Evolutionary conservation across 2,113 vertebrate species (phyloP).

Genomic region (Passer domesticus): DNA sequence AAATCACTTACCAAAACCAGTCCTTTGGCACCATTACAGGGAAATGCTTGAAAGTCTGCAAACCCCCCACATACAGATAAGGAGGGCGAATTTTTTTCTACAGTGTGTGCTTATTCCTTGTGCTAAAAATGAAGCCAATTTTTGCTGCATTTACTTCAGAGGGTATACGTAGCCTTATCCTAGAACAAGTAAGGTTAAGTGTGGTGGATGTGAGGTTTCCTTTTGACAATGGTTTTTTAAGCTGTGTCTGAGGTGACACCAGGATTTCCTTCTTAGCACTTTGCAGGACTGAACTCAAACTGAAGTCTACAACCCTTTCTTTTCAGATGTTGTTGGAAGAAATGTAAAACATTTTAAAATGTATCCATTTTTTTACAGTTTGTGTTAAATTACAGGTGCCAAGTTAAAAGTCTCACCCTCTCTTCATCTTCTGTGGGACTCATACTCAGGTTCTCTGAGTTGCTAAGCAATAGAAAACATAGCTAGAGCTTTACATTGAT

Average conservation of each 20-base stretch:
- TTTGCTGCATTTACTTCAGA: background rate
- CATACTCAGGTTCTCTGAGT: background rate
- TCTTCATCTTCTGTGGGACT: background rate
- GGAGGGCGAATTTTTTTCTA: background rate
- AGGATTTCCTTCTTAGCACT: background rate
- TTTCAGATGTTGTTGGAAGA: background rate
- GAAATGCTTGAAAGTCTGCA: background rate
- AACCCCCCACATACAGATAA: background rate
- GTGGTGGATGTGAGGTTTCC: background rate
- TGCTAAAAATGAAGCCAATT: background rate
- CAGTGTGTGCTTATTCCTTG: accelerated
- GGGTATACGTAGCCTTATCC: background rate
- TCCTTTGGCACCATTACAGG: background rate
- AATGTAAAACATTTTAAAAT: background rate
- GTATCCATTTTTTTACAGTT: background rate
- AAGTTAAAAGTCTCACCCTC: background rate
- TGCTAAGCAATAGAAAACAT: background rate
- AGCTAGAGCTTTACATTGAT: background rate
- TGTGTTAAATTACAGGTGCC: background rate
- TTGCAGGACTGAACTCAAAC: background rate
- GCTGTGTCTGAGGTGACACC: background rate
- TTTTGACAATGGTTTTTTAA: background rate
- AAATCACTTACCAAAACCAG: background rate
- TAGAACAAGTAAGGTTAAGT: background rate
- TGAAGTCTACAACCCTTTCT: background rate